These are phyloP conservation scores for Aphelinus certus DNA, from an alignment of 1,140 invertebrate species.

Conservation along the genomic window DNA sequence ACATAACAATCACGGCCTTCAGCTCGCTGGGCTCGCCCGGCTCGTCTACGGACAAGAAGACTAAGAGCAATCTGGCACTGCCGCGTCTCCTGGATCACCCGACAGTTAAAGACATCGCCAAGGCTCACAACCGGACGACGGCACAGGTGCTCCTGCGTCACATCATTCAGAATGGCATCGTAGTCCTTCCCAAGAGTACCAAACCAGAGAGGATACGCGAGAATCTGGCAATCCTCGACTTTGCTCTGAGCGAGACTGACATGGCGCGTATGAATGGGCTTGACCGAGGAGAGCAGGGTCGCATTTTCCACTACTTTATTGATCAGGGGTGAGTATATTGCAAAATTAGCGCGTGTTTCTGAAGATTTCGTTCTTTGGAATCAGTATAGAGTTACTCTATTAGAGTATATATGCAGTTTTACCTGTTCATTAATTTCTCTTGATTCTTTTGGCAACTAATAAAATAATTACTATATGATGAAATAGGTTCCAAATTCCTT, in stretches of 20 bases:
- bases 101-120: constrained; percentile 72
- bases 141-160: constrained; percentile 72
- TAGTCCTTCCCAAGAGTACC: constrained; percentile 73
- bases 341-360: too few relatives aligned
- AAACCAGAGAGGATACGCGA: constrained; percentile 66
- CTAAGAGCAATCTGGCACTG: constrained; percentile 52
- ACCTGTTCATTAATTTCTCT: too few relatives aligned
- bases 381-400: too few relatives aligned
- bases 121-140: constrained; percentile 66
- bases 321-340: constrained; percentile 23
- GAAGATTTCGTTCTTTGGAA: too few relatives aligned
- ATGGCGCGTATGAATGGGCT: constrained; percentile 54
- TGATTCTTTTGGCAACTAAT: too few relatives aligned
- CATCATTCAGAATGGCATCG: constrained; percentile 67
- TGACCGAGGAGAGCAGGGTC: constrained; percentile 68
- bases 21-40: constrained; percentile 73
- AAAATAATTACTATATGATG: too few relatives aligned
- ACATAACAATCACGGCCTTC: constrained; percentile 71
- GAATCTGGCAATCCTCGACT: constrained; percentile 68
- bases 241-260: constrained; percentile 57
- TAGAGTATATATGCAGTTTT: too few relatives aligned
- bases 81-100: constrained; percentile 75
- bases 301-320: constrained; percentile 71
- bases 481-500: too few relatives aligned
- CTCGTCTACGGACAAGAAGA: constrained; percentile 62